Percentiles rank a stretch among this genome's conserved stretches.
These are phyloP conservation scores for Mus minutoides DNA, from an alignment of 2,797 vertebrate species.

Conservation along the genomic window DNA sequence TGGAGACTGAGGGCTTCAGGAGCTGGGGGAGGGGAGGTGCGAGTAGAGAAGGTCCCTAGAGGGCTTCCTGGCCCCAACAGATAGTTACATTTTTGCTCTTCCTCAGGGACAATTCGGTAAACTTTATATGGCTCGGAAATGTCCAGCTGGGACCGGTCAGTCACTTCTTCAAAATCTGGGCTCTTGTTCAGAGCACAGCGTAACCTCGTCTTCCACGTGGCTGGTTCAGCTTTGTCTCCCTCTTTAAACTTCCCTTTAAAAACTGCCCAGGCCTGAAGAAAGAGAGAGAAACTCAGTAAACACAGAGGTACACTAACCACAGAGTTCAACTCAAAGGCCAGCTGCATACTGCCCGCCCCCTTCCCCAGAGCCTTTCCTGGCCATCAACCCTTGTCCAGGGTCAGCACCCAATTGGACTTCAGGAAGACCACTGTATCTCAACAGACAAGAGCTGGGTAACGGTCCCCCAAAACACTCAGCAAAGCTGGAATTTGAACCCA, in stretches of 20 bases:
- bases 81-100: conserved; percentile 96
- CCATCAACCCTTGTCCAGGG: accelerated
- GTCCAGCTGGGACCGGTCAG: conserved; percentile 97
- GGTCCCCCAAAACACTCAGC: no score
- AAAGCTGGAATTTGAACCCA: not conserved
- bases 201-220: conserved; percentile 98
- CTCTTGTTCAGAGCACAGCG: conserved; percentile 99
- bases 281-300: not conserved
- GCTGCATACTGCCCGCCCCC: accelerated
- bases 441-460: not conserved
- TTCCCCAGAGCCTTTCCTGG: no score
- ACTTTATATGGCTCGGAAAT: conserved; percentile 99
- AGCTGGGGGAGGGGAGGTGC: no score
- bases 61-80: accelerated
- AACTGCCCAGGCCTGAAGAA: conserved; percentile 95
- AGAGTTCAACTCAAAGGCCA: accelerated
- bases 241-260: conserved; percentile 99
- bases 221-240: conserved; percentile 97
- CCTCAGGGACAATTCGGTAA: conserved; percentile 97
- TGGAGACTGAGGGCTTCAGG: accelerated
- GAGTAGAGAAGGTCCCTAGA: accelerated
- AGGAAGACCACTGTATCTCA: no score
- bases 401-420: not conserved
- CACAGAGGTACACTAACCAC: accelerated
- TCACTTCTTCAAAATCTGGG: conserved; percentile 98